Evolutionary conservation across 2,888 invertebrate genomes (phyloP).

Genomic region (Monoplex corrugatus): DNA sequence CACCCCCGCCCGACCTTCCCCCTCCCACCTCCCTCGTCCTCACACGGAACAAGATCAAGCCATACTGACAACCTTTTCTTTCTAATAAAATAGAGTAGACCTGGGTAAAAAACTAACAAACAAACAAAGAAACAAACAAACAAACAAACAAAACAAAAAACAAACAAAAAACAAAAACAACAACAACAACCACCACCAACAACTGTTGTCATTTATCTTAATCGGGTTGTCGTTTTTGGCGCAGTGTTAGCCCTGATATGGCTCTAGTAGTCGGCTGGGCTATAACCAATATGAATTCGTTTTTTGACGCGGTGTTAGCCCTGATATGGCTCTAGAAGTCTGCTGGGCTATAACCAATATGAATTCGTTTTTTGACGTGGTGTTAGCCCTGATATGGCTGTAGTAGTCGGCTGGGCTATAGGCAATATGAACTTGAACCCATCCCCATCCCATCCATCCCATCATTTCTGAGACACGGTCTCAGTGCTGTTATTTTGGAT

Average conservation of each 20-base stretch:
- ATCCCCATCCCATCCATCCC: too few species aligned
- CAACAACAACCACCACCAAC: background rate
- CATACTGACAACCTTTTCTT: background rate
- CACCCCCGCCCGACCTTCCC: background rate
- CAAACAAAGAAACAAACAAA: background rate
- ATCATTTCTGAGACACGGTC: too few species aligned
- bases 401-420: background rate
- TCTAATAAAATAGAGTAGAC: background rate
- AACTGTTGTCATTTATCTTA: background rate
- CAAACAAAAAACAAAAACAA: background rate
- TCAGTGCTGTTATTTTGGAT: too few species aligned
- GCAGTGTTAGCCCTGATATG: background rate
- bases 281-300: background rate
- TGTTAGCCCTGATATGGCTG: background rate
- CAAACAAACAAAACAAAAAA: too few species aligned
- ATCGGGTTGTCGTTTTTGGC: too few species aligned
- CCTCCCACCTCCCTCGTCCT: background rate
- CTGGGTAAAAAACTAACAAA: background rate
- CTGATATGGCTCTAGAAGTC: background rate
- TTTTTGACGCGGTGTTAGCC: background rate
- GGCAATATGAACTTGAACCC: background rate
- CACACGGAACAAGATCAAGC: background rate
- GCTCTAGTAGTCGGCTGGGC: background rate
- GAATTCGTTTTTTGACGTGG: background rate
- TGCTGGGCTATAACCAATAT: background rate